Conservation (phyloP, 2,113 vertebrate species). For the Otis tarda region DNA sequence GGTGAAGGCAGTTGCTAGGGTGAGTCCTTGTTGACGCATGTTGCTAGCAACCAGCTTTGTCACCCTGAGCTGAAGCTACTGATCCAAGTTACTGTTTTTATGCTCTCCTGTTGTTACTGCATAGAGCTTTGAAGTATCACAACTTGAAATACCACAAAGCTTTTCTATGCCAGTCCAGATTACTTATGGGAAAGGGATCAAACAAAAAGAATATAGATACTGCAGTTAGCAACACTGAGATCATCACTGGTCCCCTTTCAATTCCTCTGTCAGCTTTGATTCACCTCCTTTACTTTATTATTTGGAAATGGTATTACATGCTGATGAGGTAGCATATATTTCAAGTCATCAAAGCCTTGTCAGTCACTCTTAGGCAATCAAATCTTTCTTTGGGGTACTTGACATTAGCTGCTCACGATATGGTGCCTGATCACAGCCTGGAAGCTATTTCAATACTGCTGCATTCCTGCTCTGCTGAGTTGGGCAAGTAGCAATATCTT, state of each 20-base stretch:
- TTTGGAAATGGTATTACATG: neutral
- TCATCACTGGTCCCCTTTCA: neutral
- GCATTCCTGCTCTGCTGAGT: neutral
- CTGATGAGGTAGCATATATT: neutral
- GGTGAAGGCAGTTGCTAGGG: neutral
- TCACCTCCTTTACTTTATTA: neutral
- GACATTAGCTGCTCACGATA: neutral
- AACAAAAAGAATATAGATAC: neutral
- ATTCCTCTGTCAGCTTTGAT: neutral
- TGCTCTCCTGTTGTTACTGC: neutral
- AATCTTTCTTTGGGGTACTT: neutral
- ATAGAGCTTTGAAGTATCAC: slow-evolving; percentile 20
- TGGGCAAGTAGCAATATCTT: neutral
- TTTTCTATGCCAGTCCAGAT: neutral
- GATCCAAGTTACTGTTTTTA: neutral
- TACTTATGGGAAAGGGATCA: slow-evolving; percentile 20
- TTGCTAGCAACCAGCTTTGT: neutral
- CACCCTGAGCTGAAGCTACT: neutral
- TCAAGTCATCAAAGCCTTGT: neutral
- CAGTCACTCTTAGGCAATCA: neutral
- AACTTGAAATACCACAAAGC: neutral
- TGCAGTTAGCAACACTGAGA: neutral
- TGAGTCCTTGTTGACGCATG: fast-evolving
- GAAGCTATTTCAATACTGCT: neutral
- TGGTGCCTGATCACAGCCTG: neutral